These are phyloP conservation scores for Capromys pilorides DNA, from an alignment of 2,797 vertebrate genomes.

Conservation along the genomic window DNA sequence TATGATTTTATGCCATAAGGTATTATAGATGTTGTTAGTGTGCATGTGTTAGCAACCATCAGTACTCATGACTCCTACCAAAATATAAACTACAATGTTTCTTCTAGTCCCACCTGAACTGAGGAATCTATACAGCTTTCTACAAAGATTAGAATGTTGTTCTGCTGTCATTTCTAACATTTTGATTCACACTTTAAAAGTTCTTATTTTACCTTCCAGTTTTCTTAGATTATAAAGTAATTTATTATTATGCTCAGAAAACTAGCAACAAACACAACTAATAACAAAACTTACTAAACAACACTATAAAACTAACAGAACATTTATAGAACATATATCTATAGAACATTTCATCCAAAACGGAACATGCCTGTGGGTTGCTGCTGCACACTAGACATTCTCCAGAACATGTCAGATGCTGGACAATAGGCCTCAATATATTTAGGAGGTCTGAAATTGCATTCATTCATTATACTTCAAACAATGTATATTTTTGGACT, in stretches of 20 bases:
- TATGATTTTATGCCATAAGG: not conserved
- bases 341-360: not conserved
- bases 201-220: slow-evolving; percentile 12
- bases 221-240: slow-evolving; percentile 46
- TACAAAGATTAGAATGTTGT: slow-evolving; percentile 39
- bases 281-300: slow-evolving; percentile 20
- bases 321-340: not conserved
- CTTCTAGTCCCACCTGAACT: not conserved
- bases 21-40: not conserved
- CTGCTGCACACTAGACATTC: not conserved
- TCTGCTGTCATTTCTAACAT: slow-evolving; percentile 33
- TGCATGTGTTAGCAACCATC: not conserved
- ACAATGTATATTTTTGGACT: not conserved
- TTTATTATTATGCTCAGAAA: slow-evolving; percentile 43
- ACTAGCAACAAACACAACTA: slow-evolving; percentile 7
- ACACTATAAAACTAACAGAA: not conserved
- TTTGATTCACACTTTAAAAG: slow-evolving; percentile 39
- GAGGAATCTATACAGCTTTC: not conserved
- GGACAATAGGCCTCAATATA: not conserved
- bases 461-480: not conserved
- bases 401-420: not conserved
- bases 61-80: not conserved
- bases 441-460: not conserved
- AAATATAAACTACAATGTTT: not conserved
- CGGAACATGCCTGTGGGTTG: not conserved